Conservation (phyloP, 2,888 invertebrate species). For the Anoplius nigerrimus region DNA sequence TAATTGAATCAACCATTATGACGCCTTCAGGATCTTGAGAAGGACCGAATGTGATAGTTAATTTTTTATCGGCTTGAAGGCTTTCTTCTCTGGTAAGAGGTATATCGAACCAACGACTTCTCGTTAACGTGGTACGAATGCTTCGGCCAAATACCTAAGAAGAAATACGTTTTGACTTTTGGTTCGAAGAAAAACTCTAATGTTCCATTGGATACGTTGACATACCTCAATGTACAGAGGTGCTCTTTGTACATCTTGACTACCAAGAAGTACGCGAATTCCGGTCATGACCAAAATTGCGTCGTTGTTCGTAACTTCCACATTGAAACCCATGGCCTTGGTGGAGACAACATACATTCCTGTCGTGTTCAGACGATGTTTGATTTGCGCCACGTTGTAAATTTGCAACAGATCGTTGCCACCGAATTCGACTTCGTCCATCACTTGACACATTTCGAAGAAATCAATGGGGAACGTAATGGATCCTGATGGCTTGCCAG, state of each 20-base stretch:
- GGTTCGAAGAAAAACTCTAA: slow-evolving; percentile 56
- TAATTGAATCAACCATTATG: slow-evolving; percentile 95
- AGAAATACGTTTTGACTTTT: slow-evolving; percentile 46
- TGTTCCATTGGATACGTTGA: neutral
- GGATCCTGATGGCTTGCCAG: slow-evolving; percentile 80
- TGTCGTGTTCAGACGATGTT: slow-evolving; percentile 89
- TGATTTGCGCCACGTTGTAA: slow-evolving; percentile 94
- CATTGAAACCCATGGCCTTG: slow-evolving; percentile 90
- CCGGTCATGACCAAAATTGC: slow-evolving; percentile 93
- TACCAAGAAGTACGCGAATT: slow-evolving; percentile 89
- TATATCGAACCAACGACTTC: slow-evolving; percentile 96
- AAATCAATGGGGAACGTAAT: slow-evolving; percentile 95
- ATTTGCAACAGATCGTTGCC: slow-evolving; percentile 96
- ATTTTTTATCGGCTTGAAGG: slow-evolving; percentile 91
- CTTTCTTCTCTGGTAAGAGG: slow-evolving; percentile 96
- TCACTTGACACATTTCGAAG: slow-evolving; percentile 94
- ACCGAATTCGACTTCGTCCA: slow-evolving; percentile 96
- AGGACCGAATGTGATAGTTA: slow-evolving; percentile 89
- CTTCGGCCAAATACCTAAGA: slow-evolving; percentile 83
- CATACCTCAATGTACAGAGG: slow-evolving; percentile 85
- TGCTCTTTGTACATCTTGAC: slow-evolving; percentile 86
- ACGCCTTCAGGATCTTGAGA: slow-evolving; percentile 92
- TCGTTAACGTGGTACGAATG: slow-evolving; percentile 82
- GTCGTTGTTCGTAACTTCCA: slow-evolving; percentile 93
- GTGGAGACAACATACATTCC: slow-evolving; percentile 96